phyloP scores from a whole-genome alignment of 2,113 vertebrate genomes.

The Fulica atra region DNA sequence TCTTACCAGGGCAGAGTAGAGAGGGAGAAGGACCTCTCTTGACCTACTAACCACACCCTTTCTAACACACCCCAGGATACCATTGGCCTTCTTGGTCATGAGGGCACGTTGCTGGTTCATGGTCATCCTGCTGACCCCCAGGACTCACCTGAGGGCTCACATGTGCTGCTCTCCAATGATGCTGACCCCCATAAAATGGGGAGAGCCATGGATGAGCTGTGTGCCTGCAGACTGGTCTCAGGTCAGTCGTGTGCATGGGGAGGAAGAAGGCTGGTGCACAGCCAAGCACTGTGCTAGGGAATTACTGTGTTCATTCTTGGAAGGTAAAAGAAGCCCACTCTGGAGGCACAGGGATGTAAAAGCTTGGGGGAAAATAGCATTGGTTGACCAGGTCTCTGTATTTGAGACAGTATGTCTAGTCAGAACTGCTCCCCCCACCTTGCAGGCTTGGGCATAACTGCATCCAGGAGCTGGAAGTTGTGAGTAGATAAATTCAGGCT shows the following conservation, averaged over 20 bases:
- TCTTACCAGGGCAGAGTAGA: too few species aligned
- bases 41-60: too few species aligned
- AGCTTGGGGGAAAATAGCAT: not conserved
- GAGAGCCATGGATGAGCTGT: not conserved
- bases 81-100: too few species aligned
- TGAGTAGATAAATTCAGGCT: not conserved
- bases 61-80: too few species aligned
- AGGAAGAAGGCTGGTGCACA: not conserved
- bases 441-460: not conserved
- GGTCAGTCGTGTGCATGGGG: not conserved
- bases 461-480: not conserved
- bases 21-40: too few species aligned
- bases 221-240: not conserved
- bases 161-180: not conserved
- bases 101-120: too few species aligned
- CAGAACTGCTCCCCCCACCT: not conserved
- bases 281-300: not conserved
- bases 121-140: too few species aligned
- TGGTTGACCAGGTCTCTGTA: not conserved
- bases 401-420: not conserved
- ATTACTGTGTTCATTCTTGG: not conserved
- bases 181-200: not conserved
- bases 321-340: not conserved
- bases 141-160: too few species aligned
- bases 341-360: accelerated